Base-by-base conservation (phyloP, 2,888 invertebrate species). In the Autographa gamma region DNA sequence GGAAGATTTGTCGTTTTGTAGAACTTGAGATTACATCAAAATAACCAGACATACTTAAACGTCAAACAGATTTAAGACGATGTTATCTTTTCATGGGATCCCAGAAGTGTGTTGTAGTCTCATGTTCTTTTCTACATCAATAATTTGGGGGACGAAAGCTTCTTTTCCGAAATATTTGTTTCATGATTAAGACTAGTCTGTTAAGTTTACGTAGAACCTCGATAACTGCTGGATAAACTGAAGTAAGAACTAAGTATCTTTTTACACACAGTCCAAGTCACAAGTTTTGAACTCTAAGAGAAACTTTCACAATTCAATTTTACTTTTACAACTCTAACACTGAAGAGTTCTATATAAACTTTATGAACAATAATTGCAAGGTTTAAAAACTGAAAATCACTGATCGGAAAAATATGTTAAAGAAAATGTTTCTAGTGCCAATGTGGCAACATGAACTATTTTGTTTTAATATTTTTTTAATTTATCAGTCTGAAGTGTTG, bases 241-340 rank as follows among this genome's bases (percentile, higher is more conserved):
- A 48, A 48, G 48, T 48, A 48, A 48, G n/a, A 48, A 48, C 48
- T 48, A n/a, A 48, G 48, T 48, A 48, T 48, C n/a, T 48, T 48
- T 48, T 48, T 48, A 48, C 48, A 48, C 48, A 48, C n/a, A 48
- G n/a, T 14, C 52, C 14, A 52, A 52, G 48, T 48, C 48, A 48
- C 48, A 48, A 48, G 43, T 43, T 48, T 48, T 48, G 48, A 48
- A 48, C 48, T n/a, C 48, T n/a, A 48, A 52, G 14, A 13, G 19
- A 56, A 56, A 25, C 19, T 31, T 31, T 56, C 56, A 56, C 19
- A 56, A 56, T 19, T 48, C 48, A 48, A 48, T 48, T 48, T 48
- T 48, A 48, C 48, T 48, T 48, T n/a, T n/a, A n/a, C n/a, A 48
- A 48, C 48, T 48, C 48, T n/a, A 48, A 48, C 48, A 48, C n/a